Evolutionary conservation across 2,797 vertebrate genomes (phyloP), one percentile per base, ranked within the genome.

Genomic region (Leptatherina wallacei): DNA sequence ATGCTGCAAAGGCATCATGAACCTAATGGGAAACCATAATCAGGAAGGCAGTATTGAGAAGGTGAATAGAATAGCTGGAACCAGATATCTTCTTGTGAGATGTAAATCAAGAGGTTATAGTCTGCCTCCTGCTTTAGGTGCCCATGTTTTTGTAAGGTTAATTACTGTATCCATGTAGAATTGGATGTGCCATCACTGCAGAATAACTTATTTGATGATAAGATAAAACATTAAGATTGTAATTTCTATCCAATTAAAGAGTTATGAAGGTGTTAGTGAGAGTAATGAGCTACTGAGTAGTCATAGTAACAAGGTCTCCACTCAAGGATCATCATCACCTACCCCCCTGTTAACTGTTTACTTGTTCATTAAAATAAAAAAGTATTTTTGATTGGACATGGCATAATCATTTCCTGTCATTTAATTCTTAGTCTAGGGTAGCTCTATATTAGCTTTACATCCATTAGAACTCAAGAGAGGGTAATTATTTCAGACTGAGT

Each of bases 101-200:
- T 78, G 78, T 77, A 79, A 91, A 91, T 86, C 29, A 84, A 57
- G 63, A 75, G 76, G 47, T 24, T 61, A 81, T 69, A 49, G 42
- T 55, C 56, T 47, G 20, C 35, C 30, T 69, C 70, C 78, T 55
- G 63, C 65, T 24, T 35, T 6, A 7, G 18, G 66, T 57, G 5
- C 60, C 20, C 42, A 55, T 14, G 56, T 77, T 77, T 73, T 52
- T 35, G 47, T 2, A 18, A 85, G 87, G 76, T 89, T 91, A 88
- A 89, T 89, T 75, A 78, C 60, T 33, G 42, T 38, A 22, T 71
- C 56, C 30, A 10, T 18, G 22, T 51, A 49, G n/a, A 68, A 69
- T 24, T 70, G 58, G 33, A 58, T 55, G 30, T 47, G 42, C 24
- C 54, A 72, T 78, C 52, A 71, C 30, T 16, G 65, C 56, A 70